Evolutionary conservation across 2,113 vertebrate species (phyloP), one percentile per base, ranked within the genome.

Genomic region (Solea senegalensis): DNA sequence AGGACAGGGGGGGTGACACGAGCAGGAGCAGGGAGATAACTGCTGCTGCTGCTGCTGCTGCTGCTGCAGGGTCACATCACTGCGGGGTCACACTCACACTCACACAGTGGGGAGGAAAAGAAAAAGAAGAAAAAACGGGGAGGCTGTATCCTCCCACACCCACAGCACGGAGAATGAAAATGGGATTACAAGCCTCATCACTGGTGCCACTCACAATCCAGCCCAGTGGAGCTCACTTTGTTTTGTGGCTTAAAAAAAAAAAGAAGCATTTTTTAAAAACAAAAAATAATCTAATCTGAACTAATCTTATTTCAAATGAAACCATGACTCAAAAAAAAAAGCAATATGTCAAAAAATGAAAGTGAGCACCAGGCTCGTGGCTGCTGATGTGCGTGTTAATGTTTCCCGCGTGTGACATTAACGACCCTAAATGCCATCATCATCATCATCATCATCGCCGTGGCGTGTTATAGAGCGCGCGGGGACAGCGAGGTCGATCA

Each of bases 401-500:
- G 69, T 12, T 77, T 28, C 3, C 53, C 60, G 67, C 86, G 86
- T 86, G 84, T 90, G 92, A 93, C 92, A 92, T 90, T 91, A 88
- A 88, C 83, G 83, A 89, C 58, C 53, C 57, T 49, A 92, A 90
- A 94, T 92, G 92, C 91, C 91, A 92, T 84, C 91, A 91, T 34
- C 45, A 48, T 48, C 45, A 48, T 14, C 45, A 48, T 12, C 44
- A 45, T 45, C 44, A 45, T 12, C 44, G 8, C 8, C 44, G 8
- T 45, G 6, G 45, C 8, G 45, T 3, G 45, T 12, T 10, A 48
- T 10, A 48, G 45, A 48, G 45, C 10, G 45, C 34, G 34, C 34
- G 12, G 45, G 12, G 45, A 48, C 86, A 91, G 92, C 90, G 93
- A 94, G 95, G 95, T 95, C 93, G 93, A 92, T 91, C 93, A 90